Percentiles rank a stretch among this genome's conserved stretches.
Evolutionary conservation across 1,140 invertebrate genomes (phyloP).

Genomic region (Drosophila ercepeae): DNA sequence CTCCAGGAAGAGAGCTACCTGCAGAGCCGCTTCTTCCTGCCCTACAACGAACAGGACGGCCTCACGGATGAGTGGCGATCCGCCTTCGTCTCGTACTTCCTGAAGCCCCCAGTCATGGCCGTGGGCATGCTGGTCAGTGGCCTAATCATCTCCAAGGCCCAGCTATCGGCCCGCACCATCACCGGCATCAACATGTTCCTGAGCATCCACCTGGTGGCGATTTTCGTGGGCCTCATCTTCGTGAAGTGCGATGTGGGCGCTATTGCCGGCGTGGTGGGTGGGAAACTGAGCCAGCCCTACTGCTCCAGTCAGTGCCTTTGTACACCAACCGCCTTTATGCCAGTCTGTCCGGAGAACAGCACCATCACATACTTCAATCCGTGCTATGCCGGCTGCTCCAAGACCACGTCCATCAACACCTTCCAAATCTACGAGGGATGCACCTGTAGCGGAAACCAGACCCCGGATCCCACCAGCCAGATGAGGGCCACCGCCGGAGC

Average conservation of each 20-base stretch:
- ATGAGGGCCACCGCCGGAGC: slow-evolving; percentile 84
- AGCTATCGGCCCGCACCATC: slow-evolving; percentile 84
- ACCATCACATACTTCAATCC: slow-evolving; percentile 87
- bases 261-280: slow-evolving; percentile 83
- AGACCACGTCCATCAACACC: slow-evolving; percentile 75
- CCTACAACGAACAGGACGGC: slow-evolving; percentile 85
- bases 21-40: slow-evolving; percentile 86
- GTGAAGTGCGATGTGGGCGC: slow-evolving; percentile 85
- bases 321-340: slow-evolving; percentile 86
- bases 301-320: slow-evolving; percentile 88
- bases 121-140: slow-evolving; percentile 87
- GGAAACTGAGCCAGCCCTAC: slow-evolving; percentile 84
- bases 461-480: slow-evolving; percentile 20
- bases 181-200: slow-evolving; percentile 84
- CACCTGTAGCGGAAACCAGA: slow-evolving; percentile 83
- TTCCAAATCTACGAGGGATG: slow-evolving; percentile 85
- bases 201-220: slow-evolving; percentile 75
- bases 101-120: slow-evolving; percentile 87
- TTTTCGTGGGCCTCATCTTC: slow-evolving; percentile 86
- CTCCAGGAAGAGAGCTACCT: slow-evolving; percentile 86
- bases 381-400: slow-evolving; percentile 88
- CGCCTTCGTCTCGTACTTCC: slow-evolving; percentile 84
- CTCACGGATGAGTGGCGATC: slow-evolving; percentile 85
- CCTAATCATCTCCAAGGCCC: slow-evolving; percentile 86
- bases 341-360: slow-evolving; percentile 87